Evolutionary conservation across 2,113 vertebrate genomes (phyloP).

Genomic region (Brachyhypopomus occidentalis): DNA sequence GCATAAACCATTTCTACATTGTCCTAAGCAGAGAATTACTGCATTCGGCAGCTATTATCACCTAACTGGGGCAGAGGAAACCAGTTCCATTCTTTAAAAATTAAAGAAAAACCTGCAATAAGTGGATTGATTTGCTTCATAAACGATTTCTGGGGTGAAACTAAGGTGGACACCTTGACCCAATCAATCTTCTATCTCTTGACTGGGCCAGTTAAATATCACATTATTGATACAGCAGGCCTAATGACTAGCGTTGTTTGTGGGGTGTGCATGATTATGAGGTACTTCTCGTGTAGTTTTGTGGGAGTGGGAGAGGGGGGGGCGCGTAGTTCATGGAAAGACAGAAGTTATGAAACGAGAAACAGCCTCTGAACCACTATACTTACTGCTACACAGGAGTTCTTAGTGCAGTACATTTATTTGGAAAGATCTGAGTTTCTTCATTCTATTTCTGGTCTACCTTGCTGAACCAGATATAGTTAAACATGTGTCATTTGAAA

Average conservation of each 20-base stretch:
- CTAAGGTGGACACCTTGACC: slow-evolving; percentile 35
- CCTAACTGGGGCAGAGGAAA: slow-evolving; percentile 3
- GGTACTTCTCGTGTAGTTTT: background rate
- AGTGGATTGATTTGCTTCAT: background rate
- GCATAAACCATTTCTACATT: background rate
- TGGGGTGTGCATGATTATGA: background rate
- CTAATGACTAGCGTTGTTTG: slow-evolving; percentile 54
- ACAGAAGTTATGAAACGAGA: background rate
- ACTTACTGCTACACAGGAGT: slow-evolving; percentile 16
- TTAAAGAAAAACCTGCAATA: background rate
- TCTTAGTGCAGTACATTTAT: background rate
- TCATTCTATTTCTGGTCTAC: slow-evolving; percentile 48
- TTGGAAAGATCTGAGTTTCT: slow-evolving; percentile 48
- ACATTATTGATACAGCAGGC: slow-evolving; percentile 15
- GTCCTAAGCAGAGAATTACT: background rate
- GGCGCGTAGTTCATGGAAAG: too few species aligned
- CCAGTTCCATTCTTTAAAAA: background rate
- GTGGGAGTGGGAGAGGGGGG: background rate
- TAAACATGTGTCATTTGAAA: background rate
- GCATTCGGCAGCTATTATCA: background rate
- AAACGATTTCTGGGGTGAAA: slow-evolving; percentile 11
- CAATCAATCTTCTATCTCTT: slow-evolving; percentile 1
- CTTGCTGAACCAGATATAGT: background rate
- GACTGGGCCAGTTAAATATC: slow-evolving; percentile 16
- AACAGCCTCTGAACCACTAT: background rate